Conservation (phyloP, 1,140 invertebrate species). For the Subanguina moxae region DNA sequence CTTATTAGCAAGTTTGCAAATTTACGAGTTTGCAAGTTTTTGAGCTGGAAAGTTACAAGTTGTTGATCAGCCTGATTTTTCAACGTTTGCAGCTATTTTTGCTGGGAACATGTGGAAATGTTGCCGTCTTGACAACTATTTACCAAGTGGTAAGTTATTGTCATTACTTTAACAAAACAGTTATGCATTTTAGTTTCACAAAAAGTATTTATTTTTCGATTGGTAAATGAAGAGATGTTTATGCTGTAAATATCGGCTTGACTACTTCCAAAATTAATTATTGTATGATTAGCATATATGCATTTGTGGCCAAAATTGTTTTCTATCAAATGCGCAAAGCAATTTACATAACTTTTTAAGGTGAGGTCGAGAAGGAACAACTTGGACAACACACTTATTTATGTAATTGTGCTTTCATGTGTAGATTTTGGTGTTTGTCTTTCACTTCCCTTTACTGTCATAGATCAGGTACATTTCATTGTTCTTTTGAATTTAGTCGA, state of each 20-base stretch:
- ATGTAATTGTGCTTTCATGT: constrained; percentile 56
- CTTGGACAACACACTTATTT: constrained; percentile 56
- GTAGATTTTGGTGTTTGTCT: constrained; percentile 58
- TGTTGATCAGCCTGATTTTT: too few species aligned
- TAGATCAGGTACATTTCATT: constrained; percentile 47
- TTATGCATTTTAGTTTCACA: neutral
- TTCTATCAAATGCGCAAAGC: too few species aligned
- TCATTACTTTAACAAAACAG: neutral
- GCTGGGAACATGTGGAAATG: constrained; percentile 57
- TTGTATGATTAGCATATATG: neutral
- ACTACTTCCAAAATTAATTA: neutral
- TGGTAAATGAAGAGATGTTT: neutral
- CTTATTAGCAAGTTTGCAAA: too few species aligned
- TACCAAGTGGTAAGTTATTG: constrained; percentile 52
- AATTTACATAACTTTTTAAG: constrained; percentile 20
- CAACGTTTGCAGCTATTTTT: constrained; percentile 44
- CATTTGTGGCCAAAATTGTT: too few species aligned
- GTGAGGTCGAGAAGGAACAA: constrained; percentile 45
- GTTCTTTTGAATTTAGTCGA: constrained; percentile 23
- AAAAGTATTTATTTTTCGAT: constrained; percentile 4
- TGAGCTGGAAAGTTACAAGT: neutral
- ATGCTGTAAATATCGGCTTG: neutral
- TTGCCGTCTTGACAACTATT: constrained; percentile 57
- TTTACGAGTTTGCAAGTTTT: neutral
- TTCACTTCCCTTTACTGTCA: constrained; percentile 56